Evolutionary conservation across 2,113 vertebrate species (phyloP), one percentile per base, ranked within the genome.

Genomic region (Lagopus muta): DNA sequence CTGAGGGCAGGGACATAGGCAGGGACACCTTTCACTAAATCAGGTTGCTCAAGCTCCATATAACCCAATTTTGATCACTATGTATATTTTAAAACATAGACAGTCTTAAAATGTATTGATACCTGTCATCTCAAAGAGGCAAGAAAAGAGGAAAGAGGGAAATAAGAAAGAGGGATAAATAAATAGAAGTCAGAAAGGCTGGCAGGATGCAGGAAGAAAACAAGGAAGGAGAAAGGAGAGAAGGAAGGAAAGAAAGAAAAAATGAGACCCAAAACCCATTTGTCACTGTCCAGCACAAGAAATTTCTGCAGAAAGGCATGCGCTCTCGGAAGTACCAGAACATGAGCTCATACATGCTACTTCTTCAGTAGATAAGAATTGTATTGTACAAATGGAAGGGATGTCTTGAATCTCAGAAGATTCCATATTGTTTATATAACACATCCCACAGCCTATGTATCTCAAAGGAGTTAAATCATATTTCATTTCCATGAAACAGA

Each of bases 281-380:
- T 14, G 5, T 28, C 52, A 54, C 8, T 61, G 0, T 18, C 11
- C 28, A 6, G 11, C 13, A 82, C 3, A 7, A 48, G 8, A 1
- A 3, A 0, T 48, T 92, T 77, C 24, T 50, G 55, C 11, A 86
- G 21, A 80, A 90, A 80, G 13, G 13, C 1, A 24, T 0, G 0
- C 34, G 50, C 1, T 55, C 6, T 83, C 28, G 77, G 34, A 83
- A 42, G 12, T 28, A n/a, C 4, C 18, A 52, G 14, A 57, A 52
- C 11, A 43, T 11, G 10, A 74, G 19, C 69, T 2, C 15, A 34
- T 13, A 50, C 0, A 0, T 61, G 12, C 4, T 6, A 6, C 80
- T 81, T 66, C 32, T 78, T 58, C 13, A 81, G 4, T 2, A 61
- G 11, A n/a, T 36, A 54, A 57, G 18, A 73, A 13, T 11, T 47